phyloP scores from a whole-genome alignment of 2,797 vertebrate species.

The Pelobates cultripes region DNA sequence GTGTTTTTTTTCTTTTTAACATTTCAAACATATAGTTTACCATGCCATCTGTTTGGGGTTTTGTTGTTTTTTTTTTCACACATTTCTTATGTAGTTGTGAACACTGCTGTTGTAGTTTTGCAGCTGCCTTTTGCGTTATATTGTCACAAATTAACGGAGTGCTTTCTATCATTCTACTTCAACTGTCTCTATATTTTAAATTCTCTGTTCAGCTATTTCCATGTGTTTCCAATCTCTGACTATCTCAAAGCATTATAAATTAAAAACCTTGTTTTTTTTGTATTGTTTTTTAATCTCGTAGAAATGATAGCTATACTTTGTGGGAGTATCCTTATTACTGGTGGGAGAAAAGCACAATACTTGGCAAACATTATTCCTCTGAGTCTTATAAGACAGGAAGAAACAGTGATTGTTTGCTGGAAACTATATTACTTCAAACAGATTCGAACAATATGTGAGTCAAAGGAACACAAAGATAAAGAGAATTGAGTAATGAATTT shows the following conservation, averaged over 20 bases:
- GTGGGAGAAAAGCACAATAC: neutral
- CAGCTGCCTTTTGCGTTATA: too few species aligned
- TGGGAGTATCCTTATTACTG: neutral
- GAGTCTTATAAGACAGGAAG: constrained; percentile 2
- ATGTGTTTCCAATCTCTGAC: neutral
- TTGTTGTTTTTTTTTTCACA: too few species aligned
- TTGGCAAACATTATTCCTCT: neutral
- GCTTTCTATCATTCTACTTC: too few species aligned
- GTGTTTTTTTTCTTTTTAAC: too few species aligned
- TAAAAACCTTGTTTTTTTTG: neutral
- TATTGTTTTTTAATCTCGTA: neutral
- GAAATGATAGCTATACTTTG: neutral
- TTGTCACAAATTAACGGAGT: too few species aligned
- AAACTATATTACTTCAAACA: neutral
- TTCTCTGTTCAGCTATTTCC: too few species aligned
- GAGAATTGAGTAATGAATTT: neutral
- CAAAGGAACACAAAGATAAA: neutral
- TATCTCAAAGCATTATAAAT: neutral
- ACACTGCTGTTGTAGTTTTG: too few species aligned
- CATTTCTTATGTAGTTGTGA: too few species aligned
- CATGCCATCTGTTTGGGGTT: too few species aligned
- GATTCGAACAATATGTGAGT: neutral
- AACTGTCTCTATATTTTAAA: too few species aligned
- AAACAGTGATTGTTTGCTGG: neutral
- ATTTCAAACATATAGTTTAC: too few species aligned